Conservation (phyloP, 1,140 invertebrate species). For the Uloborus diversus region DNA sequence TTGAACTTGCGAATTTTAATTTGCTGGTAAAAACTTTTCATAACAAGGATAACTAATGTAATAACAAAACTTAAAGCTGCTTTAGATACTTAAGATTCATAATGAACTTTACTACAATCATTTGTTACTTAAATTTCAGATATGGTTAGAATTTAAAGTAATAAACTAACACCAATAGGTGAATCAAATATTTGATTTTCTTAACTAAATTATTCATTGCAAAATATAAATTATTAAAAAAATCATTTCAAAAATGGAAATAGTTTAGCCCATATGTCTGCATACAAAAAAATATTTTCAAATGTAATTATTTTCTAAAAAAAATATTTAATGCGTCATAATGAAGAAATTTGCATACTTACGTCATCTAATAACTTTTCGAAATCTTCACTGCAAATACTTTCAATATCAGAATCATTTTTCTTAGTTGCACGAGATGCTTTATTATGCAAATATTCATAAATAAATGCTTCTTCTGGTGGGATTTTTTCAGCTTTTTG, state of each 20-base stretch:
- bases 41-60: too few relatives aligned
- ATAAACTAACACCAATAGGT: too few relatives aligned
- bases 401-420: constrained; percentile 77
- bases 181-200: not conserved
- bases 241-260: not conserved
- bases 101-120: too few relatives aligned
- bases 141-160: too few relatives aligned
- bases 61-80: too few relatives aligned
- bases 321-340: not conserved
- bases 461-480: constrained; percentile 83
- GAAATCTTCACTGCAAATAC: constrained; percentile 89
- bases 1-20: too few relatives aligned
- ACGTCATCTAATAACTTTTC: constrained; percentile 66
- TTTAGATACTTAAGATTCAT: too few relatives aligned
- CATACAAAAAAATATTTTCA: not conserved
- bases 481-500: constrained; percentile 77
- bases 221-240: not conserved
- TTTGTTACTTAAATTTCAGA: too few relatives aligned
- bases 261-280: not conserved
- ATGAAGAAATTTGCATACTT: not conserved
- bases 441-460: constrained; percentile 65
- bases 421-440: constrained; percentile 61
- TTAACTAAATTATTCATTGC: not conserved
- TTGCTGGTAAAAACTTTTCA: too few relatives aligned
- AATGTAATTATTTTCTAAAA: not conserved